phyloP scores from a whole-genome alignment of 2,888 invertebrate species.

The Allolobophora icterica region DNA sequence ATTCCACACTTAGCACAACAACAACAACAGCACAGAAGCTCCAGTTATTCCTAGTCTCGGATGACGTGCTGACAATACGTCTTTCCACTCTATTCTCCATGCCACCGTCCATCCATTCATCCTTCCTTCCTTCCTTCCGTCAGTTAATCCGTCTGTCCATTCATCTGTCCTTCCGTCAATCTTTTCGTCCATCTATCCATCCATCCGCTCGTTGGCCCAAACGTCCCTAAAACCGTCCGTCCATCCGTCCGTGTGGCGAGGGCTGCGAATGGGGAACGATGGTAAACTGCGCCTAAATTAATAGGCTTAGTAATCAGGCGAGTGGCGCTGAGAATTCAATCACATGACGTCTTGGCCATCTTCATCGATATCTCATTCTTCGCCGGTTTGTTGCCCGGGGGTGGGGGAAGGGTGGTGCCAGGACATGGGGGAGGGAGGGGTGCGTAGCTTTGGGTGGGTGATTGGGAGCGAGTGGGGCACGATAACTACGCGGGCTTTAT shows the following conservation, averaged over 20 bases:
- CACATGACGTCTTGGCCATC: neutral
- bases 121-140: neutral
- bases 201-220: too few species aligned
- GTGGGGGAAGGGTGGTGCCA: neutral
- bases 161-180: neutral
- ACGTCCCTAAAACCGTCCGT: too few species aligned
- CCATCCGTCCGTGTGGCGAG: too few species aligned
- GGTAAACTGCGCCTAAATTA: conserved; percentile 4
- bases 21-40: too few species aligned
- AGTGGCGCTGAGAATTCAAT: conserved; percentile 19
- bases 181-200: neutral
- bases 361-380: conserved; percentile 13
- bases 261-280: too few species aligned
- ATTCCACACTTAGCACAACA: too few species aligned
- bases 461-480: neutral
- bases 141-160: neutral
- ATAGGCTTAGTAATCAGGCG: conserved; percentile 12
- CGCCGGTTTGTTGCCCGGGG: neutral
- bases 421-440: neutral
- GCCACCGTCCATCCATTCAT: neutral
- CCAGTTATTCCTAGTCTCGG: too few species aligned
- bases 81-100: neutral
- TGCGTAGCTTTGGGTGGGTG: neutral
- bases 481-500: neutral
- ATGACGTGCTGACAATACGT: neutral